Conservation (phyloP, 1,140 invertebrate species). For the Drosophila mayri region DNA sequence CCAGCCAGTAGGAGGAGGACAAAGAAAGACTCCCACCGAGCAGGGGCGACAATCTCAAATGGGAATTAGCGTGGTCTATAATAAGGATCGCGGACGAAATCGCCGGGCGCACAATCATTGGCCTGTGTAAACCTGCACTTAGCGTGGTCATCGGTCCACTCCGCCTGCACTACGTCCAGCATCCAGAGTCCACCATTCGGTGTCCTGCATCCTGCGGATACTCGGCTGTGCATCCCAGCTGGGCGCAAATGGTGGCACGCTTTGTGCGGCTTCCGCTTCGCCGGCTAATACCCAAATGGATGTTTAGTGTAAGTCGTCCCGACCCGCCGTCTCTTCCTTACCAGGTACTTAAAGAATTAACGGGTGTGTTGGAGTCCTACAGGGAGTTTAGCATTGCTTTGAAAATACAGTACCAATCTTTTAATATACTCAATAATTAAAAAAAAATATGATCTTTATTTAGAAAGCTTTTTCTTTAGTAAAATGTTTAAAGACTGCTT, state of each 20-base stretch:
- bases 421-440: fast-evolving
- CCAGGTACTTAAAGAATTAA: background rate
- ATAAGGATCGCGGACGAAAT: constrained; percentile 76
- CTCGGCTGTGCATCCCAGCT: constrained; percentile 53
- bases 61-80: constrained; percentile 81
- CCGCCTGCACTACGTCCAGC: constrained; percentile 31
- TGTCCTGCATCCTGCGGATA: constrained; percentile 26
- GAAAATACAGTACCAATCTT: background rate
- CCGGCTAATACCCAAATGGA: constrained; percentile 80
- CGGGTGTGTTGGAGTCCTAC: background rate
- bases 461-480: no score
- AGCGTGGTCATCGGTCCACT: constrained; percentile 69
- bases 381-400: background rate
- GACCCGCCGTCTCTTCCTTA: constrained; percentile 6
- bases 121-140: constrained; percentile 83
- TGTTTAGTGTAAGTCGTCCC: constrained; percentile 77
- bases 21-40: constrained; percentile 15
- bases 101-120: constrained; percentile 76
- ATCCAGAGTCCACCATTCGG: constrained; percentile 3
- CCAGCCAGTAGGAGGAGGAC: constrained; percentile 22
- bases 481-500: background rate
- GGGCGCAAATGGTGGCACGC: constrained; percentile 78
- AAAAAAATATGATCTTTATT: no score
- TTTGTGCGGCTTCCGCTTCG: constrained; percentile 76
- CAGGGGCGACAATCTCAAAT: constrained; percentile 74